phyloP scores from a whole-genome alignment of 30 jellyfish, hydroid and myxozoan genomes.

The Turritopsis dohrnii region DNA sequence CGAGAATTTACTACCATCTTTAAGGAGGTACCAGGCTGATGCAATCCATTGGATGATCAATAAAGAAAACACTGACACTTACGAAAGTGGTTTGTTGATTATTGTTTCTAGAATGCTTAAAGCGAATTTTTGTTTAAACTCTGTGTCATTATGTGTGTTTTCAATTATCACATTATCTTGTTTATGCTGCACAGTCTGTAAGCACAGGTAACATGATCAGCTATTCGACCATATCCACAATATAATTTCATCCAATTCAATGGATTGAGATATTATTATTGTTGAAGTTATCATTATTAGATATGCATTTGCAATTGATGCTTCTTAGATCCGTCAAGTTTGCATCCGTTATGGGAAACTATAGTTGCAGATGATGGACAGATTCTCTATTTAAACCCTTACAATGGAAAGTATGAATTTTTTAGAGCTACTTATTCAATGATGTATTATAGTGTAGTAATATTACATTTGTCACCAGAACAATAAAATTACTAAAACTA shows the following conservation, averaged over 20 bases:
- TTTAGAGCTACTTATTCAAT: no score
- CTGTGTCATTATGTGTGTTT: background rate
- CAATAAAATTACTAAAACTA: no score
- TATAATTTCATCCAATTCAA: no score
- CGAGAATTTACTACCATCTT: slow-evolving; percentile 21
- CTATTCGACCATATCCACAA: no score
- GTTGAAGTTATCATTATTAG: no score
- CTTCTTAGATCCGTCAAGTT: slow-evolving; percentile 1
- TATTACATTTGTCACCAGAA: background rate
- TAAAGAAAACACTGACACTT: slow-evolving; percentile 47
- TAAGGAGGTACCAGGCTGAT: slow-evolving; percentile 50
- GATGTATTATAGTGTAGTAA: no score
- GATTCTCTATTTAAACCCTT: slow-evolving; percentile 32
- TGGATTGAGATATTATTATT: no score
- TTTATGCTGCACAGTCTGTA: no score
- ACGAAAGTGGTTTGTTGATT: background rate
- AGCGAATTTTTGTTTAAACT: background rate
- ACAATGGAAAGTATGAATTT: slow-evolving; percentile 40
- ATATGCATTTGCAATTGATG: background rate
- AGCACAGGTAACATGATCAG: no score
- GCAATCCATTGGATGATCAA: slow-evolving; percentile 70
- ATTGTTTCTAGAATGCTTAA: background rate
- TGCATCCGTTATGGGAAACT: slow-evolving; percentile 45
- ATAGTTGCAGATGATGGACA: slow-evolving; percentile 25
- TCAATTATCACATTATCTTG: background rate